Evolutionary conservation across 2,888 invertebrate species (phyloP).

Genomic region (Monopis laevigella): DNA sequence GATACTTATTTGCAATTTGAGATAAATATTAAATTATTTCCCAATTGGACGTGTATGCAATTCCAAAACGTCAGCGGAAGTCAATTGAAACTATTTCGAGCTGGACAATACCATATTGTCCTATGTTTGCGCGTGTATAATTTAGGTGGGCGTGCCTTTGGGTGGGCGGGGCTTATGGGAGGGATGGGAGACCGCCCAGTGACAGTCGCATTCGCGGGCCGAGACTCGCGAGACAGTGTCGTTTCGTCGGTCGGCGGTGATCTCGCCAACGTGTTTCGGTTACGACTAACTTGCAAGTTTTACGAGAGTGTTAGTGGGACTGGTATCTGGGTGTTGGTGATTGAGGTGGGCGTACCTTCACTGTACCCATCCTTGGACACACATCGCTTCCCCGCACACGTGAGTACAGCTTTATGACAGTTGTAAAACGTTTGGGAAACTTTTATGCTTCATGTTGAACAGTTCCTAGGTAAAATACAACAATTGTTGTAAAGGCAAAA

Average conservation of each 20-base stretch:
- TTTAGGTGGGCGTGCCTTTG: slow-evolving; percentile 53
- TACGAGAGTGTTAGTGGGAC: slow-evolving; percentile 11
- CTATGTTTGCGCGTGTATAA: slow-evolving; percentile 66
- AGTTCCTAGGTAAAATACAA: no score
- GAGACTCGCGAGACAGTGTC: slow-evolving; percentile 22
- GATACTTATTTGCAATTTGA: no score
- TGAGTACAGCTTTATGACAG: no score
- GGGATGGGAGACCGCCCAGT: slow-evolving; percentile 36
- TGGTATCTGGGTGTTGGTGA: slow-evolving; percentile 13
- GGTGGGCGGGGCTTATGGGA: slow-evolving; percentile 44
- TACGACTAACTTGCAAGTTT: slow-evolving; percentile 29
- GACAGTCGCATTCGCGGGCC: slow-evolving; percentile 25
- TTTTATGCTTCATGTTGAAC: no score
- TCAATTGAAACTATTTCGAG: slow-evolving; percentile 67
- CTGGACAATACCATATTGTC: slow-evolving; percentile 63
- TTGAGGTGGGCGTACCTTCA: slow-evolving; percentile 3
- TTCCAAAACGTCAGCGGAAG: no score
- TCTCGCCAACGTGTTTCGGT: slow-evolving; percentile 39
- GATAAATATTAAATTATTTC: no score
- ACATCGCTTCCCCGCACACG: no score
- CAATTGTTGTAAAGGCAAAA: no score
- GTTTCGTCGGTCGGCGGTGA: slow-evolving; percentile 50
- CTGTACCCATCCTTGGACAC: no score
- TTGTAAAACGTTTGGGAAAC: no score
- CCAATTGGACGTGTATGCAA: no score